These are phyloP conservation scores for Macrotrachela quadricornifera DNA, from an alignment of 1,140 invertebrate genomes.

Conservation along the genomic window DNA sequence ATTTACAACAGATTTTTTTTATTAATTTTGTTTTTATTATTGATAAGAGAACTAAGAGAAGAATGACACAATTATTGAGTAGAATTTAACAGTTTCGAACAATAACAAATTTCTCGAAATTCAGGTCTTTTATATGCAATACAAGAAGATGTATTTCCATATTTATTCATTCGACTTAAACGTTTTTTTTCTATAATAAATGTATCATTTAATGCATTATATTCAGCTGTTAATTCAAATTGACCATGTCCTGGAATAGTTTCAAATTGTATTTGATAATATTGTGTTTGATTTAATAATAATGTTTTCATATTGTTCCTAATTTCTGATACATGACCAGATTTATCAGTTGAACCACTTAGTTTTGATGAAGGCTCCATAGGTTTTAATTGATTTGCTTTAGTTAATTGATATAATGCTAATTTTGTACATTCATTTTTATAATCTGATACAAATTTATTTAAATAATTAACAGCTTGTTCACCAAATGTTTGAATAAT, in stretches of 20 bases:
- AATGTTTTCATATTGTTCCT: not conserved
- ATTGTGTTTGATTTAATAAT: conserved; percentile 33
- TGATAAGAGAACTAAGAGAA: no score
- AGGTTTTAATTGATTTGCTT: conserved; percentile 33
- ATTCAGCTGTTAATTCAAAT: conserved; percentile 48
- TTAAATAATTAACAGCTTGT: conserved; percentile 38
- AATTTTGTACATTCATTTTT: conserved; percentile 27
- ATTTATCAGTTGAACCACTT: conserved; percentile 35
- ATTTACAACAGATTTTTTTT: no score
- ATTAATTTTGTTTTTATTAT: no score
- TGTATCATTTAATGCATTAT: conserved; percentile 37
- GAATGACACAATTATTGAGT: no score
- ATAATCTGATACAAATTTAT: conserved; percentile 22
- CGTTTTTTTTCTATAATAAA: conserved; percentile 48
- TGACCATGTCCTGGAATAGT: conserved; percentile 49
- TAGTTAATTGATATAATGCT: conserved; percentile 37
- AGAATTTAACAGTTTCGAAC: not conserved
- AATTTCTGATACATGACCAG: conserved; percentile 42
- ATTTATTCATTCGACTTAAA: conserved; percentile 66
- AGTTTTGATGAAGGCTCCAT: not conserved
- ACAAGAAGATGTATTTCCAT: conserved; percentile 54
- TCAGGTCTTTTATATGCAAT: conserved; percentile 41
- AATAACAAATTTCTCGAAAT: conserved; percentile 41
- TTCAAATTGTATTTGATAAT: conserved; percentile 53
- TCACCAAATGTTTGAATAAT: conserved; percentile 32